Base-by-base conservation (phyloP, 2,797 vertebrate genomes). In the Pseudotriccus pelzelni region DNA sequence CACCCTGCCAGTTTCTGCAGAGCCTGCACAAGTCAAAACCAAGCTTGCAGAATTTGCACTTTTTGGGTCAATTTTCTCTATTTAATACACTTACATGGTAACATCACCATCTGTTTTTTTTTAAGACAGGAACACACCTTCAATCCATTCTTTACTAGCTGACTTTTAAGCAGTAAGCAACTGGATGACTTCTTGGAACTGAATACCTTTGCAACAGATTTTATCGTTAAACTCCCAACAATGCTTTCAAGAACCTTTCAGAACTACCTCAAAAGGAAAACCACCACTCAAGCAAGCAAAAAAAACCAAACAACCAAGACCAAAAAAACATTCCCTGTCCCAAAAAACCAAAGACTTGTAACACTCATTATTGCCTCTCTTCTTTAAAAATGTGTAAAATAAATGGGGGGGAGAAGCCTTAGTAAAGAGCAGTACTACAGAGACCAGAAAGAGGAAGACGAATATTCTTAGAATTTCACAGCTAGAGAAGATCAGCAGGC, bases 261-360 rank as follows among this genome's bases (percentile, higher is more conserved):
- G 41, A 86, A 79, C 59, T 63, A 50, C 56, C 79, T 86, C 30
- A 69, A 76, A 88, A 86, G 32, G 27, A 84, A 85, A 84, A 69
- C 3, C 24, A 25, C 7, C 7, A 78, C 14, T 5, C 28, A 46
- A 87, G 7, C 41, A 87, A 87, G 59, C 36, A 81, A 55, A 63
- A 53, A 91, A 67, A 46, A 1, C 1, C 52, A 78, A 44, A 44
- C 44, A 21, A 63, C 28, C 34, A 74, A 72, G 70, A 68, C 23
- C 12, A 84, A 82, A 90, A 79, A 73, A 16, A 1, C 20, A 74
- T 23, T 52, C 23, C 37, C 46, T 55, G 25, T 64, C 28, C 14
- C 32, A 23, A 60, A 83, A 72, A 67, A 80, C 58, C 3, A 8
- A 83, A 53, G 28, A 34, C 16, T 55, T 76, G 13, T 7, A 87